These are phyloP conservation scores for Stichopus chloronotus DNA, from an alignment of 35 echinoderm and acorn worm species.

Conservation along the genomic window DNA sequence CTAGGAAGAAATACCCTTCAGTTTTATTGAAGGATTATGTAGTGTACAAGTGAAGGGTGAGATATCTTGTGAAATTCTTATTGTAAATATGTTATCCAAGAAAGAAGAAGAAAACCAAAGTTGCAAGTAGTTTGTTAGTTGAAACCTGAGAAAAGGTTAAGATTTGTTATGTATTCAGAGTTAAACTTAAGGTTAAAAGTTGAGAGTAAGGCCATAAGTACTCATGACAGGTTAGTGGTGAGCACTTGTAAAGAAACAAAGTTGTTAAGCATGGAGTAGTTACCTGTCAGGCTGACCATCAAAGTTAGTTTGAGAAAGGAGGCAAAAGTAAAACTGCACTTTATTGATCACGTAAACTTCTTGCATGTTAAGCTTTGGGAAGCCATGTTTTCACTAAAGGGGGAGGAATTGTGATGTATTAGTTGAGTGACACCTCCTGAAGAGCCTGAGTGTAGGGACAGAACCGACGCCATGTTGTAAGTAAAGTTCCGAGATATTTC, in stretches of 20 bases:
- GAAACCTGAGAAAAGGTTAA: neutral
- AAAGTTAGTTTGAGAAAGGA: neutral
- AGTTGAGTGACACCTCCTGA: neutral
- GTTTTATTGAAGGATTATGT: slow-evolving; percentile 61
- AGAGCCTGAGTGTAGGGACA: no score
- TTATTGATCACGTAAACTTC: neutral
- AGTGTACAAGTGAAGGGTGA: slow-evolving; percentile 34
- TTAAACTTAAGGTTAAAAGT: neutral
- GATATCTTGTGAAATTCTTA: neutral
- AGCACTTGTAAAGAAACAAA: neutral
- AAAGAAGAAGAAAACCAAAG: neutral
- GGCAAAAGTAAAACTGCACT: neutral
- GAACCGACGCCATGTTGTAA: no score
- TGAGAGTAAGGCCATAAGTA: neutral
- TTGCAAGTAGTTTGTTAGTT: neutral
- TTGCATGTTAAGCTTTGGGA: neutral
- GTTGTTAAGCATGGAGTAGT: neutral
- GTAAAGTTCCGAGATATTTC: no score
- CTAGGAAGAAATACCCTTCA: slow-evolving; percentile 40
- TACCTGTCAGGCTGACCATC: neutral
- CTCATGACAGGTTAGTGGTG: neutral
- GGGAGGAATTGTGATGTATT: slow-evolving; percentile 29
- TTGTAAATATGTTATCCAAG: neutral
- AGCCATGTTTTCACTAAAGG: slow-evolving; percentile 10
- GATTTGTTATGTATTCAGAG: neutral